Evolutionary conservation across 1,140 invertebrate genomes (phyloP).

Genomic region (Papilio dardanus): DNA sequence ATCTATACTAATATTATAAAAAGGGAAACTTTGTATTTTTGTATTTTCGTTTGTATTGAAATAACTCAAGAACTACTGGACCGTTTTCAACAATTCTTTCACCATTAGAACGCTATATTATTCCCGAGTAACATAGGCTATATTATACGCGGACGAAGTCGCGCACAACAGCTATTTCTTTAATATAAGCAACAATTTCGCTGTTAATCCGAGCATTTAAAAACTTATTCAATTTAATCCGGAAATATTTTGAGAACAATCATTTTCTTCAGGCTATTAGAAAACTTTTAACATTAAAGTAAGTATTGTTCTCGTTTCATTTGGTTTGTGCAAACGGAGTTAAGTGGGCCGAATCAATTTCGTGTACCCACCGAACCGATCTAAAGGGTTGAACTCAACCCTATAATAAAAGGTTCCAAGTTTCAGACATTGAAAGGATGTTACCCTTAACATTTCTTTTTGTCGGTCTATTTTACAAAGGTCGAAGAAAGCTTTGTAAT

Average conservation of each 20-base stretch:
- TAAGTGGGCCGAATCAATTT: slow-evolving; percentile 34
- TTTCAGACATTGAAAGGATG: slow-evolving; percentile 3
- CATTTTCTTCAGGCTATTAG: background rate
- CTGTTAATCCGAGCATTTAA: background rate
- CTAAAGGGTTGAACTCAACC: slow-evolving; percentile 28
- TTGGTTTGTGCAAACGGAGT: slow-evolving; percentile 5
- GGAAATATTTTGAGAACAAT: background rate
- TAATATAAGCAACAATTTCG: background rate
- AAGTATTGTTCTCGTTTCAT: slow-evolving; percentile 2
- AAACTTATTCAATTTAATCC: background rate
- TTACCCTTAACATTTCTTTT: no score
- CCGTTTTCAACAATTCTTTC: no score
- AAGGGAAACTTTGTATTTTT: no score
- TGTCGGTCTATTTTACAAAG: no score
- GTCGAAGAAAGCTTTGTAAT: no score
- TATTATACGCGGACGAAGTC: no score
- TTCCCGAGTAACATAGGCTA: no score
- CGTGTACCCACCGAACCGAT: slow-evolving; percentile 13
- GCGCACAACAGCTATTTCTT: no score
- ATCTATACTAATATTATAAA: no score
- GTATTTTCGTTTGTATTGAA: no score
- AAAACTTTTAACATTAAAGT: slow-evolving; percentile 31
- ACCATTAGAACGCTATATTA: no score
- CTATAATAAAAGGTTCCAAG: slow-evolving; percentile 11
- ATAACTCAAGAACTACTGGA: no score